Conservation (phyloP, 2,113 vertebrate genomes). For the Rattus norvegicus region GRCr8 NC_086031.1:100648501-100649000, state of each 20-base stretch:
- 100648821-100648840: not conserved
- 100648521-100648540: not conserved
- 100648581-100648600: not conserved
- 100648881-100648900: not conserved
- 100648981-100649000: conserved; percentile 10
- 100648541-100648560: accelerated
- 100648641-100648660: not conserved
- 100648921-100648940: not conserved
- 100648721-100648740: not conserved
- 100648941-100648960: not conserved
- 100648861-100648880: not conserved
- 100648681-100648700: not conserved
- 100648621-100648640: not conserved
- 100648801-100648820: not conserved
- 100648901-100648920: not conserved
- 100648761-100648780: not conserved
- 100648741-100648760: not conserved
- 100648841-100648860: not conserved
- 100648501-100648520: not conserved
- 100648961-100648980: conserved; percentile 25
- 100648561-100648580: not conserved
- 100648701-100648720: not conserved
- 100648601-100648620: not conserved
- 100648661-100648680: not conserved
- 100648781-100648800: not conserved